Percentiles rank a stretch among this genome's conserved stretches.
Conservation (phyloP, 2,113 vertebrate genomes). For the Serilophus lunatus region DNA sequence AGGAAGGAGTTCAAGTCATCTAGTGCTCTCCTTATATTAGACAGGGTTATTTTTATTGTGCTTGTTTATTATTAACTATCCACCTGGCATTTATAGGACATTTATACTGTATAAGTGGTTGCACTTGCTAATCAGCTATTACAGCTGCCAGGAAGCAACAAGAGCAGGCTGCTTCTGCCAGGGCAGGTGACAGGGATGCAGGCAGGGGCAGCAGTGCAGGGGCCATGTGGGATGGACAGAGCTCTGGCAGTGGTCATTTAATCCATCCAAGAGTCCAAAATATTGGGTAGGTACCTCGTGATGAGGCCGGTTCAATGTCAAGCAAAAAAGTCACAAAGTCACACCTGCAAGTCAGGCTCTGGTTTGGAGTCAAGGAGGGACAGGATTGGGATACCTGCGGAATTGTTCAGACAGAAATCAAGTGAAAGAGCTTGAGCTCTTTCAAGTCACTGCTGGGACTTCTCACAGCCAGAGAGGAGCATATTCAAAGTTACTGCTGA, state of each 20-base stretch:
- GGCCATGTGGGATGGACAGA: neutral
- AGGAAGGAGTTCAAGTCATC: neutral
- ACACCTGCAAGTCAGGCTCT: neutral
- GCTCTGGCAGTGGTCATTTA: neutral
- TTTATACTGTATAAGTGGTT: neutral
- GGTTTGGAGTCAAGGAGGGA: rapidly evolving
- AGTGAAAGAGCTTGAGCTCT: neutral
- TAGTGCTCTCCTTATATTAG: neutral
- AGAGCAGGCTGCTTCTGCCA: neutral
- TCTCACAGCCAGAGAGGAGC: neutral
- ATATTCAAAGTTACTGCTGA: neutral
- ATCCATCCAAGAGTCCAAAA: neutral
- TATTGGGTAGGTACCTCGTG: neutral
- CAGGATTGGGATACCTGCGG: neutral
- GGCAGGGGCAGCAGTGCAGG: neutral
- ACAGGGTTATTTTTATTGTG: neutral
- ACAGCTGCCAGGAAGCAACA: neutral
- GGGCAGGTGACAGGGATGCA: neutral
- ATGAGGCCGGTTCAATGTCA: neutral
- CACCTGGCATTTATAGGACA: neutral
- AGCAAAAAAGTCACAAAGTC: neutral
- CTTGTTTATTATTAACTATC: neutral
- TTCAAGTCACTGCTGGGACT: rapidly evolving
- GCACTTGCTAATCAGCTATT: neutral
- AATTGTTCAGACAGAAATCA: neutral